Conservation (phyloP, 2,888 invertebrate genomes). For the Cantharis lateralis region DNA sequence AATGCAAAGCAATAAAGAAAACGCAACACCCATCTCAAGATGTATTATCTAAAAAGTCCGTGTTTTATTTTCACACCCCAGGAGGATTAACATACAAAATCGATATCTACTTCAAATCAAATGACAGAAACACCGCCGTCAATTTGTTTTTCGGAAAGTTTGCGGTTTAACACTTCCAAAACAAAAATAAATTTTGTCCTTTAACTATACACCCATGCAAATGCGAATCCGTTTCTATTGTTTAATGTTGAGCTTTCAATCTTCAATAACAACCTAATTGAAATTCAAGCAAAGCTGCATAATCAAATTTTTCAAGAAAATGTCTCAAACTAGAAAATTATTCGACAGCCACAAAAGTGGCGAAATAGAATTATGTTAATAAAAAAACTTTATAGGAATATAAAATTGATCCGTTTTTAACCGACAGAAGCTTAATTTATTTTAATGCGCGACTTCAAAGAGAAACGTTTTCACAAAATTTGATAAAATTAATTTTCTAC, state of each 20-base stretch:
- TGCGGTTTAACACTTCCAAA: not conserved
- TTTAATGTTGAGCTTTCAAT: not conserved
- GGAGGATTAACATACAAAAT: conserved; percentile 17
- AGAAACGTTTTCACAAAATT: not conserved
- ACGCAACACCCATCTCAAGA: conserved; percentile 16
- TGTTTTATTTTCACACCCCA: conserved; percentile 17
- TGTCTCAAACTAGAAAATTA: not conserved
- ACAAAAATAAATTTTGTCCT: conserved; percentile 2
- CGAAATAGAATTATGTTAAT: not conserved
- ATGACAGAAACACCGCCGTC: conserved; percentile 21
- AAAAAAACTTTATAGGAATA: not conserved
- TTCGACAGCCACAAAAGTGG: not conserved
- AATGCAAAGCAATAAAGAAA: conserved; percentile 12
- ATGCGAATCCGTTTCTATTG: not conserved
- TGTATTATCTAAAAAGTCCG: conserved; percentile 16
- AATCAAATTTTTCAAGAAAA: not conserved
- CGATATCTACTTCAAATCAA: conserved; percentile 21
- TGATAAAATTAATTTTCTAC: not conserved
- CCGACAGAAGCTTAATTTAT: not conserved
- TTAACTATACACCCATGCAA: conserved; percentile 8
- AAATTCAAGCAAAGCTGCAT: not conserved
- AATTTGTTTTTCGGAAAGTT: conserved; percentile 4
- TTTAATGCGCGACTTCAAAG: not conserved
- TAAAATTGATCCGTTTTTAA: not conserved
- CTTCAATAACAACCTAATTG: not conserved